These are phyloP conservation scores for Gymnoscopelus braueri DNA, from an alignment of 2,797 vertebrate species.

Conservation along the genomic window DNA sequence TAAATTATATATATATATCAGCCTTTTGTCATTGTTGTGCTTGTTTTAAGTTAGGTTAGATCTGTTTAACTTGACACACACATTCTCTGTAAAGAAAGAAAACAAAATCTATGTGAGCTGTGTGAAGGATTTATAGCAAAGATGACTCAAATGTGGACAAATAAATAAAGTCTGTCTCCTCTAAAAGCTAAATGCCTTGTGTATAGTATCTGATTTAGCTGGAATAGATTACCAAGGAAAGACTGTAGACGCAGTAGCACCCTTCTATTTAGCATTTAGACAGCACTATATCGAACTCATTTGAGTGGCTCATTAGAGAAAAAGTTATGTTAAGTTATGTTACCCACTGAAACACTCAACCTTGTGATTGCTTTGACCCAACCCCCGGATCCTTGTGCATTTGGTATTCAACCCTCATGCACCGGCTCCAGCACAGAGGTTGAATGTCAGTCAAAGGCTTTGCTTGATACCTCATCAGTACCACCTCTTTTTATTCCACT, in stretches of 20 bases:
- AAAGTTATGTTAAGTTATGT: slow-evolving; percentile 8
- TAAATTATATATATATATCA: slow-evolving; percentile 88
- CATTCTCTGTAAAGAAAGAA: slow-evolving; percentile 84
- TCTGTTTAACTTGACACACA: slow-evolving; percentile 82
- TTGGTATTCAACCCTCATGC: slow-evolving; percentile 31
- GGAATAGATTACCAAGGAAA: neutral
- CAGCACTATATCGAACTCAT: no score
- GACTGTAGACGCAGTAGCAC: neutral
- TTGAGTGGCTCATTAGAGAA: no score
- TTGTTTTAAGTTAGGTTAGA: slow-evolving; percentile 81
- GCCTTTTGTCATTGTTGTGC: slow-evolving; percentile 78
- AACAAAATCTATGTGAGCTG: slow-evolving; percentile 77
- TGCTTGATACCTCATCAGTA: slow-evolving; percentile 4
- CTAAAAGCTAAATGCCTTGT: slow-evolving; percentile 87
- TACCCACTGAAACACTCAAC: neutral
- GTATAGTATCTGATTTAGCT: slow-evolving; percentile 73
- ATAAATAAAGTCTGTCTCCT: slow-evolving; percentile 91
- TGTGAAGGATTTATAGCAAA: slow-evolving; percentile 94
- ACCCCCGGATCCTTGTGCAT: slow-evolving; percentile 27
- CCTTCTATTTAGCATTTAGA: slow-evolving; percentile 6
- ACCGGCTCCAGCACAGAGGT: slow-evolving; percentile 1
- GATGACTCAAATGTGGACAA: slow-evolving; percentile 88
- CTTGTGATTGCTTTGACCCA: slow-evolving; percentile 5
- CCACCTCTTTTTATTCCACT: slow-evolving; percentile 15
- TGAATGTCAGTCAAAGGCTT: slow-evolving; percentile 22